Evolutionary conservation across 1,140 invertebrate genomes (phyloP).

Genomic region (Colletes latitarsis): DNA sequence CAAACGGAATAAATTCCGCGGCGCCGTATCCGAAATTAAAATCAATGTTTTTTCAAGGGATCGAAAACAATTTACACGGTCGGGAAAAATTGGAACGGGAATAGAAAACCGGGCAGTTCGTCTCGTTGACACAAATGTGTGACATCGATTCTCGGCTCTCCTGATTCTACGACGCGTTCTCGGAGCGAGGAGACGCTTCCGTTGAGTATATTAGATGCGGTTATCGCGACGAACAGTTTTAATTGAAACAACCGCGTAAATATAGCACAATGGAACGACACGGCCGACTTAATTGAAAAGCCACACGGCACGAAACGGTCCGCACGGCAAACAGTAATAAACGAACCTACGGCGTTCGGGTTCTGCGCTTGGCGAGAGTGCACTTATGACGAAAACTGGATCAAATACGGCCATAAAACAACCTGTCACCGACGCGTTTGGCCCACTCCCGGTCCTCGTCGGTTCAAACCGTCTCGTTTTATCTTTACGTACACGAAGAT

Average conservation of each 20-base stretch:
- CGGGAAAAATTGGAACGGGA: background rate
- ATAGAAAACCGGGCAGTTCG: background rate
- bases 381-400: conserved; percentile 38
- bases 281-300: conserved; percentile 52
- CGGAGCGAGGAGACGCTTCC: background rate
- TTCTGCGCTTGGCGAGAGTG: conserved; percentile 33
- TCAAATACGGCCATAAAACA: conserved; percentile 36
- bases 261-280: conserved; percentile 21
- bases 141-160: background rate
- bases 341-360: conserved; percentile 35
- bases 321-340: conserved; percentile 43
- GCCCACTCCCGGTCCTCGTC: conserved; percentile 12
- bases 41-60: background rate
- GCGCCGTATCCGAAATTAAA: background rate
- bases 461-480: background rate
- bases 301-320: conserved; percentile 24
- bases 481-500: background rate
- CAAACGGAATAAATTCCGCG: background rate
- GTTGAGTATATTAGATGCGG: conserved; percentile 23
- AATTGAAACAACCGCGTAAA: conserved; percentile 50
- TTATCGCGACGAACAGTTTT: conserved; percentile 26
- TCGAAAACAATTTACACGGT: background rate
- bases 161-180: background rate
- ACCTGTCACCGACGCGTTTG: conserved; percentile 38
- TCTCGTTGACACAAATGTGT: background rate